These are phyloP conservation scores for Microcebus lehilahytsara DNA, from an alignment of 2,113 vertebrate species.

Conservation along the genomic window DNA sequence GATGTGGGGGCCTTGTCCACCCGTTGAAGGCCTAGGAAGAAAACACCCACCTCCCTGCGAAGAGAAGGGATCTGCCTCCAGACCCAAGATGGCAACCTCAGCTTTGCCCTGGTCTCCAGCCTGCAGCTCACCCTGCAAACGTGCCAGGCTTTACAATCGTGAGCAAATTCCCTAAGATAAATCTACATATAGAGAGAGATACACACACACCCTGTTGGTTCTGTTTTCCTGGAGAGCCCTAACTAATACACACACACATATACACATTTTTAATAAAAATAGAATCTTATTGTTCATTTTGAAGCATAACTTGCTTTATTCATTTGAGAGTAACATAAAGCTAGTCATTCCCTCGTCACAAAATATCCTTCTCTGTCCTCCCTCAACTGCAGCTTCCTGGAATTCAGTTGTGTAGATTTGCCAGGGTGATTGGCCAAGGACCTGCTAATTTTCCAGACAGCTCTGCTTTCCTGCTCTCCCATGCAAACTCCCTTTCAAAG, in stretches of 20 bases:
- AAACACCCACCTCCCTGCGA: not conserved
- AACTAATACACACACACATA: not conserved
- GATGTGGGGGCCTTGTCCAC: too few species aligned
- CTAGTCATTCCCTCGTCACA: not conserved
- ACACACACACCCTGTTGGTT: not conserved
- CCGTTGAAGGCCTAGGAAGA: not conserved
- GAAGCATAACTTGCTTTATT: not conserved
- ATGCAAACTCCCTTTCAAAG: not conserved
- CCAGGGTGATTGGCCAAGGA: too few species aligned
- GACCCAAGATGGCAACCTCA: accelerated
- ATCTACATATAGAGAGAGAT: too few species aligned
- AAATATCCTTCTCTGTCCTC: too few species aligned
- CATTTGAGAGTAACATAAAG: not conserved
- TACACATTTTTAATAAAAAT: not conserved
- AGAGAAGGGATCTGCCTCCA: not conserved
- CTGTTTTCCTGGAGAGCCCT: not conserved
- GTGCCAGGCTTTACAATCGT: accelerated
- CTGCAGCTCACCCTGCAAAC: too few species aligned
- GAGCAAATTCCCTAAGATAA: not conserved
- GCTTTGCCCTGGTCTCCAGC: not conserved
- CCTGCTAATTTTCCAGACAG: not conserved
- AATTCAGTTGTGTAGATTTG: accelerated
- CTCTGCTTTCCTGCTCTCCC: not conserved
- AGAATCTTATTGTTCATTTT: not conserved
- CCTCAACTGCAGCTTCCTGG: not conserved